phyloP scores from a whole-genome alignment of 2,113 vertebrate genomes.

The Megaceryle torquata region DNA sequence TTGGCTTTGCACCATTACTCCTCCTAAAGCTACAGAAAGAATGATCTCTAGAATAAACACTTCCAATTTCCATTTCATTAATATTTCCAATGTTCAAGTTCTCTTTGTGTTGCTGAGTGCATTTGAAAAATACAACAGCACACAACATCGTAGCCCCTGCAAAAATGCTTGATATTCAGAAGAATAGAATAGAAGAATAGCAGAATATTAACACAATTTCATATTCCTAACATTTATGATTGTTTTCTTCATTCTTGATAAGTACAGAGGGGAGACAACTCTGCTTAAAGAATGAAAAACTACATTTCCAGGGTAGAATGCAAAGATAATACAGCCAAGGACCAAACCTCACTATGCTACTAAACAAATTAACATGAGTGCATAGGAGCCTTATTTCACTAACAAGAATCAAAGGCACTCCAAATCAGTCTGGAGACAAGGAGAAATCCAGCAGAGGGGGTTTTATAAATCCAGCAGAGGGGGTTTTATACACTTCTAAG shows the following conservation, averaged over 20 bases:
- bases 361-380: neutral
- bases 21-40: neutral
- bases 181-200: neutral
- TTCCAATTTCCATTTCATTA: neutral
- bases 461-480: neutral
- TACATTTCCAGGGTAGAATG: neutral
- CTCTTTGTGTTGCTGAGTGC: neutral
- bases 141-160: neutral
- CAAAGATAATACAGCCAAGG: neutral
- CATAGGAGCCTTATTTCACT: neutral
- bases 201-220: neutral
- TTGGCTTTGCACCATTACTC: neutral
- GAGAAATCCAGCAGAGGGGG: neutral
- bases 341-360: neutral
- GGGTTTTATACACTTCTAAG: neutral
- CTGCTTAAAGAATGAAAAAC: neutral
- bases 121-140: neutral
- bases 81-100: neutral
- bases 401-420: neutral
- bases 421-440: neutral
- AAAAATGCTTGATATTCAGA: neutral
- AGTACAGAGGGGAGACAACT: neutral
- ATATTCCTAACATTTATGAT: neutral
- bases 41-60: neutral
- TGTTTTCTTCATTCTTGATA: too few species aligned